phyloP scores from a whole-genome alignment of 2,888 invertebrate genomes.

The Athrips mouffetella region DNA sequence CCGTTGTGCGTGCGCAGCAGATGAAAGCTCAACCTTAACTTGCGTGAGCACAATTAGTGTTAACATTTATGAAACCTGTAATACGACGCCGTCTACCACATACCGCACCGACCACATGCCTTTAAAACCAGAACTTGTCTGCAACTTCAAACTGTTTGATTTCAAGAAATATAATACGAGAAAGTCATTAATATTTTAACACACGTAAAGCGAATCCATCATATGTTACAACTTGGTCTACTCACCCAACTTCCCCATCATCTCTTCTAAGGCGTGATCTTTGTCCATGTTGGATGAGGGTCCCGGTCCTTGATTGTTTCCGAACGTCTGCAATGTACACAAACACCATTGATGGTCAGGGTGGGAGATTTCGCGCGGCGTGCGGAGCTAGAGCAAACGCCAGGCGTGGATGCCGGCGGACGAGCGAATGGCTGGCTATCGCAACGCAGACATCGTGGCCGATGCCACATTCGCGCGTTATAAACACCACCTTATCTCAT shows the following conservation, averaged over 20 bases:
- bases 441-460: slow-evolving; percentile 19
- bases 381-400: slow-evolving; percentile 38
- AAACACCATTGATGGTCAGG: slow-evolving; percentile 59
- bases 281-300: slow-evolving; percentile 72
- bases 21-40: neutral
- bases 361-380: slow-evolving; percentile 38
- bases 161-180: neutral
- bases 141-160: too few species aligned
- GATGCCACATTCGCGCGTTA: slow-evolving; percentile 64
- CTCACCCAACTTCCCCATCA: slow-evolving; percentile 83
- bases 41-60: neutral
- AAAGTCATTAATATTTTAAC: neutral
- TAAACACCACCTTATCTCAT: slow-evolving; percentile 61
- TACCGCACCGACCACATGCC: neutral
- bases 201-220: neutral
- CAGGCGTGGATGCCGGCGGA: slow-evolving; percentile 63
- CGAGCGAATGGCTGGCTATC: slow-evolving; percentile 62
- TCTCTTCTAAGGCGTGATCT: slow-evolving; percentile 81
- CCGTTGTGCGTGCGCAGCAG: neutral
- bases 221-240: slow-evolving; percentile 21
- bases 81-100: neutral
- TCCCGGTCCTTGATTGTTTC: slow-evolving; percentile 29
- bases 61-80: too few species aligned
- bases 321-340: slow-evolving; percentile 49
- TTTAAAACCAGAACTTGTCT: too few species aligned